Evolutionary conservation across 2,113 vertebrate genomes (phyloP), one percentile per base, ranked within the genome.

Genomic region (Xiphophorus couchianus): DNA sequence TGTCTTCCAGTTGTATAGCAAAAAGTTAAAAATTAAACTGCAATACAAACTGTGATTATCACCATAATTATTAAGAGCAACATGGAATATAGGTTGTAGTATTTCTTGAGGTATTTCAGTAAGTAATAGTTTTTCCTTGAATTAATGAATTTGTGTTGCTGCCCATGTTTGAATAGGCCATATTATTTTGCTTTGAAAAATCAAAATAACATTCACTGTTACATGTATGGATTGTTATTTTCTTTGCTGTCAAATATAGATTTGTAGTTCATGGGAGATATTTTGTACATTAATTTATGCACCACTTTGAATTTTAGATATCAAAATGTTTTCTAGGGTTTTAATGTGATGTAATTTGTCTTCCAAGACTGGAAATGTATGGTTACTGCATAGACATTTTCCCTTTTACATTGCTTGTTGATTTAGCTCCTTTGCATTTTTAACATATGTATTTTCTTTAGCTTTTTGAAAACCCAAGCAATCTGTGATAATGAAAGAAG

Each of bases 1-100:
- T 84, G 84, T 84, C 83, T 90, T 89, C 84, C 82, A 84, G 27
- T 25, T 78, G 58, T 76, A 80, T 68, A 71, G 69, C 58, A 75
- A 74, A 63, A 77, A 28, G 69, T 33, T 74, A 51, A 65, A 81
- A 73, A 48, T 68, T 70, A 62, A 12, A 78, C 35, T 76, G 35
- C 63, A 9, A 12, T 48, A 15, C 81, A 29, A 76, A 15, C 62
- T 63, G 71, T 76, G 13, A 61, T 74, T 70, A 76, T 79, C 75
- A 80, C 31, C 63, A 28, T 61, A 73, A 35, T 74, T 15, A 69
- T 72, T 84, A 13, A 74, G 9, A 64, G 5, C 6, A n/a, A 30
- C 44, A 70, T 65, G 74, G 69, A n/a, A 83, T 35, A 61, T 76
- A 11, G 66, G 29, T 61, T 87, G 86, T 68, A 81, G 74, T 77